Percentiles rank a stretch among this genome's conserved stretches.
phyloP scores from a whole-genome alignment of 2,113 vertebrate genomes.

The Eubucco bourcierii region DNA sequence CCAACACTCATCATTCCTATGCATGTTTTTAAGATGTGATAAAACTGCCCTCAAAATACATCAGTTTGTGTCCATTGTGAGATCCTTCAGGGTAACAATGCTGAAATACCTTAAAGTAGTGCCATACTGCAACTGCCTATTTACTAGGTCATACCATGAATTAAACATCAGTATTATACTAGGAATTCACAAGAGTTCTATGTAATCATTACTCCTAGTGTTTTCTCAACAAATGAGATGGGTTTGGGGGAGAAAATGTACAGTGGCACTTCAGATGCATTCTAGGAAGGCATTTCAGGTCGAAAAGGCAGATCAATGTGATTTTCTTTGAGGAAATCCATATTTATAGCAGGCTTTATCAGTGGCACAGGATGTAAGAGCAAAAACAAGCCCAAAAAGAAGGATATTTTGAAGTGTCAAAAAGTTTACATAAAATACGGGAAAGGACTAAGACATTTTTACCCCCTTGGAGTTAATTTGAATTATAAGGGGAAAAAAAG shows the following conservation, averaged over 20 bases:
- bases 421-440: not conserved
- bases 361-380: not conserved
- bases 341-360: not conserved
- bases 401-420: not conserved
- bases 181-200: not conserved
- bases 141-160: not conserved
- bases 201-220: not conserved
- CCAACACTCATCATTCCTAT: fast-evolving
- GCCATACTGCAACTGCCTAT: fast-evolving
- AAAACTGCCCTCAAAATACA: not conserved
- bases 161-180: not conserved
- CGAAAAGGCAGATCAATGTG: not conserved
- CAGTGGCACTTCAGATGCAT: not conserved
- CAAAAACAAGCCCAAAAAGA: not conserved
- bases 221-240: not conserved
- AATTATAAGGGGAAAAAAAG: not conserved
- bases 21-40: not conserved
- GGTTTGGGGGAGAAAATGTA: not conserved
- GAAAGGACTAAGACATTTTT: not conserved
- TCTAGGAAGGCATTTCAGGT: not conserved
- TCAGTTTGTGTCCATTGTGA: not conserved
- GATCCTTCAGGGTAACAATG: not conserved
- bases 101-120: not conserved
- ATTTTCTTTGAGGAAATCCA: not conserved
- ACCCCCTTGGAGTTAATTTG: not conserved